These are phyloP conservation scores for Metalampra italica DNA, from an alignment of 2,888 invertebrate species.

Conservation along the genomic window DNA sequence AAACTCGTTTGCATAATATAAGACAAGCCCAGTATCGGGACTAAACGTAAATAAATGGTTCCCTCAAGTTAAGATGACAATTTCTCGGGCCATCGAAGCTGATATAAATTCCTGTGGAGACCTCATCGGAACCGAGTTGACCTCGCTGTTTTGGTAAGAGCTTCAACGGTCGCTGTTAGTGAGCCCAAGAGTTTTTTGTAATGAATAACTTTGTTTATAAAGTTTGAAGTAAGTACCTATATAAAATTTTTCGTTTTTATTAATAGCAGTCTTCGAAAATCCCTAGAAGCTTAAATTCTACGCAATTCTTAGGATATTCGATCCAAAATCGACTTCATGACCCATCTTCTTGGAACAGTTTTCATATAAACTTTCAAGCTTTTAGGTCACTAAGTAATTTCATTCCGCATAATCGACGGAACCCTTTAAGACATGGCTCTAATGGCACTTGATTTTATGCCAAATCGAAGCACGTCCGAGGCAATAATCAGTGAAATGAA, in stretches of 20 bases:
- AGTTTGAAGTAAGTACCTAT: too few relatives aligned
- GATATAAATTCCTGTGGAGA: slow-evolving; percentile 56
- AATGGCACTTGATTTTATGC: slow-evolving; percentile 9
- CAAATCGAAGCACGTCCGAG: slow-evolving; percentile 13
- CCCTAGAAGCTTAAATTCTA: too few relatives aligned
- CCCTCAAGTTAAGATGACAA: slow-evolving; percentile 63
- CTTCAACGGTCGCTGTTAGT: not conserved
- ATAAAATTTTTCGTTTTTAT: too few relatives aligned
- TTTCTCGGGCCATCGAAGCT: slow-evolving; percentile 62
- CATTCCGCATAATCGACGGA: not conserved
- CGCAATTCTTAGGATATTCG: too few relatives aligned
- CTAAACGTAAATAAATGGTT: slow-evolving; percentile 68
- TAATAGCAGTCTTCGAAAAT: too few relatives aligned
- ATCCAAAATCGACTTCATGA: too few relatives aligned
- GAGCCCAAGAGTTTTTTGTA: too few relatives aligned
- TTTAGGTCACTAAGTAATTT: not conserved
- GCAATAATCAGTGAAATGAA: slow-evolving; percentile 18
- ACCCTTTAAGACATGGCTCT: slow-evolving; percentile 4
- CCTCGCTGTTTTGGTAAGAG: slow-evolving; percentile 17
- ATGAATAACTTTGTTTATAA: too few relatives aligned
- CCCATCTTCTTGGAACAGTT: too few relatives aligned
- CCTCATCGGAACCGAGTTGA: slow-evolving; percentile 51
- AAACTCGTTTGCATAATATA: slow-evolving; percentile 66
- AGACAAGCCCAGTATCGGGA: slow-evolving; percentile 55
- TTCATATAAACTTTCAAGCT: not conserved